A percentile compares a stretch with the other conserved stretches of the same genome.
phyloP scores from a whole-genome alignment of 2,888 invertebrate species.

The Pegoplata infirma region DNA sequence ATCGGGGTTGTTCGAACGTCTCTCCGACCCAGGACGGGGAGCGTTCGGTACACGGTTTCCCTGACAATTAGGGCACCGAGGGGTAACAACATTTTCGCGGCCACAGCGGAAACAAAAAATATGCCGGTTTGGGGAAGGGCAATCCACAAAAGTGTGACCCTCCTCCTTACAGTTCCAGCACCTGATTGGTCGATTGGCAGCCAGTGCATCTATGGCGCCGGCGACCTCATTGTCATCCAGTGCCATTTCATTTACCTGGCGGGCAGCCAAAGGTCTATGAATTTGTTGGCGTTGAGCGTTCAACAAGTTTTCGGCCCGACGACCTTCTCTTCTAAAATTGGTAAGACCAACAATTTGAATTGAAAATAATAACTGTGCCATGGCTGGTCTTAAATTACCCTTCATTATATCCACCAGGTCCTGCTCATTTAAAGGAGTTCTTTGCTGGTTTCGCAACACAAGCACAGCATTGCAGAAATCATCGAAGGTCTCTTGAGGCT shows the following conservation, averaged over 20 bases:
- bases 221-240: no score
- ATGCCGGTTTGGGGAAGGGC: neutral
- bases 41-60: neutral
- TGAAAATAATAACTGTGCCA: constrained; percentile 12
- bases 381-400: neutral
- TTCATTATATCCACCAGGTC: constrained; percentile 8
- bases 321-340: neutral
- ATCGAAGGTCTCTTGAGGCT: constrained; percentile 2
- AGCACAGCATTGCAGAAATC: constrained; percentile 8
- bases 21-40: neutral
- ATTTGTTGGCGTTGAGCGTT: no score
- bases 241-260: no score
- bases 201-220: no score
- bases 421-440: neutral
- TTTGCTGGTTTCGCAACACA: neutral
- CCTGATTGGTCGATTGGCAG: no score
- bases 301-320: neutral
- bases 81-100: neutral
- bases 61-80: neutral
- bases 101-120: neutral
- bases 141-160: neutral
- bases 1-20: neutral
- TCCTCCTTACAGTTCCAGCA: neutral
- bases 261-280: no score
- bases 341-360: neutral